A percentile compares a stretch with the other conserved stretches of the same genome.
These are phyloP conservation scores for Pseudomyrmex flavicornis DNA, from an alignment of 1,140 invertebrate species.

Conservation along the genomic window DNA sequence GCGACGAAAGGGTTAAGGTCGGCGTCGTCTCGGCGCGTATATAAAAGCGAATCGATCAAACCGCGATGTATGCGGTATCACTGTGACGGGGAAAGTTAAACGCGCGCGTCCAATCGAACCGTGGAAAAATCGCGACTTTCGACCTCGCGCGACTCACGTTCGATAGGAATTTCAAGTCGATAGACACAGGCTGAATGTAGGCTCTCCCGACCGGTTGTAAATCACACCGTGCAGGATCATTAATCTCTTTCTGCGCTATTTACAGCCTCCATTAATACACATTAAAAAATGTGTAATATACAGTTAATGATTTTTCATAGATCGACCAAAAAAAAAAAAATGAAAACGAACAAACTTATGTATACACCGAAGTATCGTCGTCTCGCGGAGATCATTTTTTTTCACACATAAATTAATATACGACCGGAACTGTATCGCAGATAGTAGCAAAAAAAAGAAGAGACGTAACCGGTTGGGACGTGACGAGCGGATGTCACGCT, in stretches of 20 bases:
- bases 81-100: conserved; percentile 59
- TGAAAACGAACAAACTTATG: not conserved
- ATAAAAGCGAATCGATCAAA: conserved; percentile 44
- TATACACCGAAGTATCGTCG: not conserved
- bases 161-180: conserved; percentile 10
- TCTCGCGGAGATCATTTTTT: not conserved
- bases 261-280: not conserved
- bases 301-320: not conserved
- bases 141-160: conserved; percentile 35
- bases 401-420: conserved; percentile 2
- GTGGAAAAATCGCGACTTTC: conserved; percentile 47
- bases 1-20: conserved; percentile 52
- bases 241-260: not conserved
- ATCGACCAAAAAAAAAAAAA: not conserved
- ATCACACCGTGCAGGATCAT: not conserved
- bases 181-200: not conserved
- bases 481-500: conserved; percentile 28
- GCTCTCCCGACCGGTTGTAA: too few species aligned
- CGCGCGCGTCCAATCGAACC: conserved; percentile 29
- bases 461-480: conserved; percentile 1
- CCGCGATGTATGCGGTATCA: conserved; percentile 13
- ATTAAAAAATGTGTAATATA: not conserved
- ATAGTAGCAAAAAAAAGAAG: not conserved
- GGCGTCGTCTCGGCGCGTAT: not conserved
- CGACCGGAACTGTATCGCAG: not conserved